Evolutionary conservation across 2,888 invertebrate species (phyloP).

Genomic region (Hipparchia semele): DNA sequence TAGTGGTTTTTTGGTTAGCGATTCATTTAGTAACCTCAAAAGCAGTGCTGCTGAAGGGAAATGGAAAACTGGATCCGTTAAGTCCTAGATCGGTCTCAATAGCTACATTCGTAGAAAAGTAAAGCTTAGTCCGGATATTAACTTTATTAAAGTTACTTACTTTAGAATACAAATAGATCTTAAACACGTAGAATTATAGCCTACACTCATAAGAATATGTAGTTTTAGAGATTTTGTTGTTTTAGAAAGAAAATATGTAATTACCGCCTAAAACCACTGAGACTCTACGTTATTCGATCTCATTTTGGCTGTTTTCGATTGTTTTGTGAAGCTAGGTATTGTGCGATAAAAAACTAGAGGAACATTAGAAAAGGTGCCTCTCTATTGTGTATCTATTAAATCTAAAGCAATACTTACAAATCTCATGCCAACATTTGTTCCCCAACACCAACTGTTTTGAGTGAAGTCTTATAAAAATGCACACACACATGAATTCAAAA

Average conservation of each 20-base stretch:
- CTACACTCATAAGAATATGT: constrained; percentile 81
- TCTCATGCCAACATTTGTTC: constrained; percentile 70
- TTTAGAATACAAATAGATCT: constrained; percentile 71
- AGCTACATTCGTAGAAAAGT: constrained; percentile 74
- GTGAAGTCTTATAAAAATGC: constrained; percentile 60
- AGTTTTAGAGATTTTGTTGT: constrained; percentile 48
- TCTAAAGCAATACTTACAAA: constrained; percentile 71
- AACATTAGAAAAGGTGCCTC: constrained; percentile 43
- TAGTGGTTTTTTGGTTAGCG: constrained; percentile 81
- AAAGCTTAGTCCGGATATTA: constrained; percentile 75
- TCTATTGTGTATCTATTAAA: constrained; percentile 47
- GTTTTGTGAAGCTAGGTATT: constrained; percentile 30
- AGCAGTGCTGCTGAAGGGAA: constrained; percentile 57
- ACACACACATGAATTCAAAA: constrained; percentile 58
- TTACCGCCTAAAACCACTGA: constrained; percentile 55
- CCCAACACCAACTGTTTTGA: constrained; percentile 77
- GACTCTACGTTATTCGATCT: constrained; percentile 36
- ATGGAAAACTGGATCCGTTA: constrained; percentile 51
- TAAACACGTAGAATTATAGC: constrained; percentile 74
- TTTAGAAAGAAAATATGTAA: constrained; percentile 27
- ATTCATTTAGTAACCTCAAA: constrained; percentile 48
- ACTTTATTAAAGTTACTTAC: constrained; percentile 49
- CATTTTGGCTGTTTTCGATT: constrained; percentile 35
- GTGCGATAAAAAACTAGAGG: constrained; percentile 40
- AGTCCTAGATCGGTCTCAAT: constrained; percentile 57